Evolutionary conservation across 2,797 vertebrate genomes (phyloP).

Genomic region (Poecilia wingei): DNA sequence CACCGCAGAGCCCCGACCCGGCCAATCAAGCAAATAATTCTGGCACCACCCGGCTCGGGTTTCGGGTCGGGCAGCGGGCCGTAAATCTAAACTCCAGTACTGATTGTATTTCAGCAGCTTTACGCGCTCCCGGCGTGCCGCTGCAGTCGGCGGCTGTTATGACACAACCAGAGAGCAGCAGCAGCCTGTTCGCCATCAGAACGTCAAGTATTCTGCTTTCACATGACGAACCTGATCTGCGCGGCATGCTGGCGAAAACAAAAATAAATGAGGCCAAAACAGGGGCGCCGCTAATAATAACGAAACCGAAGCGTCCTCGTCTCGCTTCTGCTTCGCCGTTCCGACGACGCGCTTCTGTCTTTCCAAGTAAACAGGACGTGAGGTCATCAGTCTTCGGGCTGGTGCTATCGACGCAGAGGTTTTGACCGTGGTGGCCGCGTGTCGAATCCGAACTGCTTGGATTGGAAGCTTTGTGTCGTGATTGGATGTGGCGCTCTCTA

Average conservation of each 20-base stretch:
- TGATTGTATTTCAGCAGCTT: conserved; percentile 5
- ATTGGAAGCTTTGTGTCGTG: not conserved
- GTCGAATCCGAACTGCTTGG: not conserved
- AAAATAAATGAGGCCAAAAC: too few species aligned
- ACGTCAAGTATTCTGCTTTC: not conserved
- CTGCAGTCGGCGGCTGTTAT: conserved; percentile 1
- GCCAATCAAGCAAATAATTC: too few species aligned
- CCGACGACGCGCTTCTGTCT: not conserved
- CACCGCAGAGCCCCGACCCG: too few species aligned
- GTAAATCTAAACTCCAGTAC: too few species aligned
- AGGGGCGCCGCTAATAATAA: not conserved
- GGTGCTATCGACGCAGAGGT: not conserved
- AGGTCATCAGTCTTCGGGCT: not conserved
- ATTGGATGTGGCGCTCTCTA: not conserved
- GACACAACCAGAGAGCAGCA: conserved; percentile 11
- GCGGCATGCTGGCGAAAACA: not conserved
- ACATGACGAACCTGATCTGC: not conserved
- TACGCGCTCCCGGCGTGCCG: conserved; percentile 4
- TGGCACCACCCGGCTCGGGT: too few species aligned
- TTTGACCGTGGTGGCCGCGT: not conserved
- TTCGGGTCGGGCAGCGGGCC: too few species aligned
- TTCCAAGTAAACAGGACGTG: conserved; percentile 5
- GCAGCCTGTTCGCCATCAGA: conserved; percentile 2
- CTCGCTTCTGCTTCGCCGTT: not conserved
- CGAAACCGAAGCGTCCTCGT: not conserved